Conservation (phyloP, 2,888 invertebrate species). For the Nymphalis urticae region DNA sequence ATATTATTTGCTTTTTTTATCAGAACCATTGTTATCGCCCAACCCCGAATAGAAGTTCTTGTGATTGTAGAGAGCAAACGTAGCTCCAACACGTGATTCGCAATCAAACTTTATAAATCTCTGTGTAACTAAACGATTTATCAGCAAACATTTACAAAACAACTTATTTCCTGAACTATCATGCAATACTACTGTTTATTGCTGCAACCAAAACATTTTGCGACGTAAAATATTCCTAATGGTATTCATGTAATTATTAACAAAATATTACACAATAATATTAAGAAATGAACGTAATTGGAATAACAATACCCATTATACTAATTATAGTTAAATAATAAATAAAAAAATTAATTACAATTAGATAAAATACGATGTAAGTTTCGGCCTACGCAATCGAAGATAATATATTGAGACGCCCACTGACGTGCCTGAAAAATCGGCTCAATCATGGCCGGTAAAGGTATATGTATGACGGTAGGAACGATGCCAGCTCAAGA, state of each 20-base stretch:
- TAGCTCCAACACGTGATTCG: background rate
- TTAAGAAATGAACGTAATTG: conserved; percentile 20
- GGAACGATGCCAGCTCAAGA: background rate
- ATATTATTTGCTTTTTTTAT: conserved; percentile 6
- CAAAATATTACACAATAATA: background rate
- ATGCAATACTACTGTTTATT: background rate
- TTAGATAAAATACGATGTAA: conserved; percentile 45
- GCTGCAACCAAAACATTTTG: background rate
- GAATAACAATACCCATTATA: conserved; percentile 24
- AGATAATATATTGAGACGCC: conserved; percentile 40
- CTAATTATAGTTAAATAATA: conserved; percentile 28
- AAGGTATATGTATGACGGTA: conserved; percentile 26
- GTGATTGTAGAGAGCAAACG: conserved; percentile 2
- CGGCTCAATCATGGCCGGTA: conserved; percentile 11
- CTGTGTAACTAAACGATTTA: background rate
- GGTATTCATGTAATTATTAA: background rate
- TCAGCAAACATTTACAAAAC: conserved; percentile 2
- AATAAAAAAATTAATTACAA: conserved; percentile 38
- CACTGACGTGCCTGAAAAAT: conserved; percentile 14
- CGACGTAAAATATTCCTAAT: too few species aligned
- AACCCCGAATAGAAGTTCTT: conserved; percentile 2
- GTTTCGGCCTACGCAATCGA: conserved; percentile 41
- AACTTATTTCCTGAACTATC: background rate
- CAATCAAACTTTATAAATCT: background rate
- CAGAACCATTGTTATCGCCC: background rate